Percentiles rank a stretch among this genome's conserved stretches.
Evolutionary conservation across 2,888 invertebrate species (phyloP).

Genomic region (Nudaria mundana): DNA sequence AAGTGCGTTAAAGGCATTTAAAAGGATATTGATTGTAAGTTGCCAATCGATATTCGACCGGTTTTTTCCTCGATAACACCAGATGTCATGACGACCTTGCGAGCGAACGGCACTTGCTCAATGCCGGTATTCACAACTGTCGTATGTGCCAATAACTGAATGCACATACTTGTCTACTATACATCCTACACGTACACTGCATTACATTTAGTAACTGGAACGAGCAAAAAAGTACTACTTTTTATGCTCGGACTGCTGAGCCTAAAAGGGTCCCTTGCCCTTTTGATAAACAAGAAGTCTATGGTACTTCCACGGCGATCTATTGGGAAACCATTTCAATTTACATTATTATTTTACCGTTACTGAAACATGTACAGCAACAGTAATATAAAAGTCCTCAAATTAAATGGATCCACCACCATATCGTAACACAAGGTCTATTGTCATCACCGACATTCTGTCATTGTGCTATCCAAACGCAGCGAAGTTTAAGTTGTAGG

Average conservation of each 20-base stretch:
- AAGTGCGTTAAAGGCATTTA: conserved; percentile 6
- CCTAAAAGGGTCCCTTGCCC: no score
- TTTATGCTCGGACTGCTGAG: no score
- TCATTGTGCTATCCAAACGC: conserved; percentile 14
- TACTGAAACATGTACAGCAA: neutral
- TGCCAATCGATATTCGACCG: conserved; percentile 11
- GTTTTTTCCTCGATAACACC: conserved; percentile 28
- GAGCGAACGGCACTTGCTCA: conserved; percentile 29
- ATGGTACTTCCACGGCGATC: no score
- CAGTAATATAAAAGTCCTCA: neutral
- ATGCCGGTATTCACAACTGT: conserved; percentile 16
- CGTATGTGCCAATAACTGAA: conserved; percentile 6
- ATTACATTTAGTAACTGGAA: no score
- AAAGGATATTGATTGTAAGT: conserved; percentile 8
- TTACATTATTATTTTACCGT: no score
- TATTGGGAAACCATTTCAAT: no score
- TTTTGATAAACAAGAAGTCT: no score
- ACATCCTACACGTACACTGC: no score
- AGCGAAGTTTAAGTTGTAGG: conserved; percentile 10
- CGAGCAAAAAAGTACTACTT: no score
- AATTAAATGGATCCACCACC: neutral
- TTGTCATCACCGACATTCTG: conserved; percentile 6
- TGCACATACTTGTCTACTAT: no score
- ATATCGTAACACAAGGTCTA: conserved; percentile 9
- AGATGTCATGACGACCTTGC: conserved; percentile 30